phyloP scores from a whole-genome alignment of 1,140 invertebrate genomes.

The Brevipalpus yothersi region DNA sequence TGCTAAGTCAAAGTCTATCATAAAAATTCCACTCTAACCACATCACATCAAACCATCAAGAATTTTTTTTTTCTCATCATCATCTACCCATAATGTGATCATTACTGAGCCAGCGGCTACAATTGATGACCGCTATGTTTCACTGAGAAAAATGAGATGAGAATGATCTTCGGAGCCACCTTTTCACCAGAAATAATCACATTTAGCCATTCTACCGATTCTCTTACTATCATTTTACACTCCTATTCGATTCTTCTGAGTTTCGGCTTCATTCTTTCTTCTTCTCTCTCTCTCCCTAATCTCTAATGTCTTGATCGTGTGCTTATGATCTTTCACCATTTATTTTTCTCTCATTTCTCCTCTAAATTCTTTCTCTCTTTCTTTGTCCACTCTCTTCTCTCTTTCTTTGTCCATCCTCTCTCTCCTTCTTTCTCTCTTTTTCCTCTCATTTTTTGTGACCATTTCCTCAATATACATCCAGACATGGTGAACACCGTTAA shows the following conservation, averaged over 20 bases:
- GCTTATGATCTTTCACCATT: background rate
- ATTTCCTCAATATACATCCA: slow-evolving; percentile 21
- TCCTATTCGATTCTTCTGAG: background rate
- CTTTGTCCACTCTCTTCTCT: background rate
- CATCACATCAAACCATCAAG: too few relatives aligned
- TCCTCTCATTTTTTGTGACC: background rate
- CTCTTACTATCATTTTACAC: background rate
- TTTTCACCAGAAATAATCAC: too few relatives aligned
- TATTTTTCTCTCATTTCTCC: background rate
- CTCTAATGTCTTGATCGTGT: background rate
- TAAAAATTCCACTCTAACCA: too few relatives aligned
- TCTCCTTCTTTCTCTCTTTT: background rate
- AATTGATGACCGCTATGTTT: too few relatives aligned
- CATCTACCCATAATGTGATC: too few relatives aligned
- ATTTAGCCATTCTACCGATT: too few relatives aligned
- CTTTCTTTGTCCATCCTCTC: background rate
- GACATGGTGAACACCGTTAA: slow-evolving; percentile 93
- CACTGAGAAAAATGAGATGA: too few relatives aligned
- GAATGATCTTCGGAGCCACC: too few relatives aligned
- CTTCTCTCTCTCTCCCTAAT: background rate
- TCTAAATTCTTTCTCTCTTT: background rate
- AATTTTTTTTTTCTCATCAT: too few relatives aligned
- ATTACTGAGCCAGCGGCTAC: too few relatives aligned
- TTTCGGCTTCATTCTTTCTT: background rate
- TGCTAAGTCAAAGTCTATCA: too few relatives aligned